Evolutionary conservation across 2,888 invertebrate species (phyloP).

Genomic region (Cynaeus angustus): DNA sequence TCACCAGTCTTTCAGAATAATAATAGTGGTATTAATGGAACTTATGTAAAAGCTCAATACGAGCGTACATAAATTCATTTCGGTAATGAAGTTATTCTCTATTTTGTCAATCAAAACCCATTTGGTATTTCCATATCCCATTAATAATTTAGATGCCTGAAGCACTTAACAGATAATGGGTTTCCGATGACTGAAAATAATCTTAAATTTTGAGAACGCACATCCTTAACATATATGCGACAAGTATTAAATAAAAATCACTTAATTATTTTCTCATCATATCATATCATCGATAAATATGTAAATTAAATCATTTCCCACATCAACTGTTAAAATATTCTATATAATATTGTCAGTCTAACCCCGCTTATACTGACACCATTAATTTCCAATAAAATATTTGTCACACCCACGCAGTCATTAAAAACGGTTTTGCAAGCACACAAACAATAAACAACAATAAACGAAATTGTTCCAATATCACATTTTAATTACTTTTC

Average conservation of each 20-base stretch:
- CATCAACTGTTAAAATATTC: neutral
- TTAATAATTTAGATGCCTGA: conserved; percentile 1
- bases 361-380: neutral
- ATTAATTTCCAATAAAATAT: neutral
- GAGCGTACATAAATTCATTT: too few relatives aligned
- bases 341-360: neutral
- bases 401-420: too few relatives aligned
- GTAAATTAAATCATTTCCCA: neutral
- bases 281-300: neutral
- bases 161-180: neutral
- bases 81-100: neutral
- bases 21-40: too few relatives aligned
- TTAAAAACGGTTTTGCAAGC: too few relatives aligned
- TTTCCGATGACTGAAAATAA: too few relatives aligned
- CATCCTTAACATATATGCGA: too few relatives aligned
- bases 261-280: neutral
- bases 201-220: too few relatives aligned
- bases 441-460: too few relatives aligned
- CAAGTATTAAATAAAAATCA: neutral
- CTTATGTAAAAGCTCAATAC: too few relatives aligned
- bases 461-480: too few relatives aligned
- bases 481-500: too few relatives aligned
- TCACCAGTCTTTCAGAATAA: too few relatives aligned
- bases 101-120: neutral
- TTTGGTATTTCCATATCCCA: conserved; percentile 5